phyloP scores from a whole-genome alignment of 2,113 vertebrate genomes.

The Chascanopsetta lugubris region DNA sequence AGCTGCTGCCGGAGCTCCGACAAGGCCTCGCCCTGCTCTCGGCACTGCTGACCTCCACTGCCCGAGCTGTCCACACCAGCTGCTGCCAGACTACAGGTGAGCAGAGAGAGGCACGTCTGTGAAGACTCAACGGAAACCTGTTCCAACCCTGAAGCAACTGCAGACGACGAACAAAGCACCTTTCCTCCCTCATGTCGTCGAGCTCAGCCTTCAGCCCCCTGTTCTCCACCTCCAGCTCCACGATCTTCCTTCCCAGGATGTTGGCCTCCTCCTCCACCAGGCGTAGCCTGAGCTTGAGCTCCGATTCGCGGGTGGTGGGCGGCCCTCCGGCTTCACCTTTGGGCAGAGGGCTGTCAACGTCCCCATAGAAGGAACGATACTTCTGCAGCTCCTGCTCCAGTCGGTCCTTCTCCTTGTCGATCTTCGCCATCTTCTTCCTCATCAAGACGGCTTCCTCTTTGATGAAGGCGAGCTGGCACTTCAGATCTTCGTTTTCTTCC shows the following conservation, averaged over 20 bases:
- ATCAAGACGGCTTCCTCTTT: conserved; percentile 97
- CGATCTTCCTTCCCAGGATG: conserved; percentile 96
- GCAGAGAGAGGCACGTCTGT: not conserved
- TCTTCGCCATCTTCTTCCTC: conserved; percentile 99
- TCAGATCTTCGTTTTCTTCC: conserved; percentile 97
- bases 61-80: conserved; percentile 66
- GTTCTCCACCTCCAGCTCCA: conserved; percentile 98
- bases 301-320: conserved; percentile 95
- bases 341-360: conserved; percentile 95
- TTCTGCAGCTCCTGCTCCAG: conserved; percentile 97
- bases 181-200: conserved; percentile 95
- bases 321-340: conserved; percentile 98
- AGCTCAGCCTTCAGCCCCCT: conserved; percentile 96
- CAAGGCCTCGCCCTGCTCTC: conserved; percentile 92
- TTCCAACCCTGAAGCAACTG: not conserved
- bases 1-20: conserved; percentile 96
- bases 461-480: conserved; percentile 96
- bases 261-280: conserved; percentile 98
- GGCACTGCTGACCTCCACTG: conserved; percentile 73
- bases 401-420: conserved; percentile 98
- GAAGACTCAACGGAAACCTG: not conserved
- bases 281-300: conserved; percentile 94
- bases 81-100: conserved; percentile 64
- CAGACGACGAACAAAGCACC: conserved; percentile 67
- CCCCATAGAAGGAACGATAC: conserved; percentile 96